Evolutionary conservation across 2,113 vertebrate species (phyloP).

Genomic region (Zootoca vivipara): DNA sequence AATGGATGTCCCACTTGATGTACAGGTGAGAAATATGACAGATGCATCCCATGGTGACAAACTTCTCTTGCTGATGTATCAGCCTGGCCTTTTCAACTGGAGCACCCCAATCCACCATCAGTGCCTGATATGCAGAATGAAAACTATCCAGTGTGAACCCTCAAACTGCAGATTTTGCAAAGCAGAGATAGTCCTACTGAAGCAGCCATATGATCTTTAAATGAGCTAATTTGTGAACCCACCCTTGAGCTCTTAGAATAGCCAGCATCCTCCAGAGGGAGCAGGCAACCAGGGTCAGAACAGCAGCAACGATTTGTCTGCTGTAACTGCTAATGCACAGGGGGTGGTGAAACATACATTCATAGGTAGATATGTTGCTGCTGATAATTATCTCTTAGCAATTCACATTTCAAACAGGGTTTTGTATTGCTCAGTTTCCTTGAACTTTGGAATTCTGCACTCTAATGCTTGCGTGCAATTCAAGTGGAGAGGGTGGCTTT

Average conservation of each 20-base stretch:
- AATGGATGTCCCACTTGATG: not conserved
- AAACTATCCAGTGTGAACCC: not conserved
- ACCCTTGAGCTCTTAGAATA: conserved; percentile 7
- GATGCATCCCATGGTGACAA: no score
- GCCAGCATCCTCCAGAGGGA: conserved; percentile 5
- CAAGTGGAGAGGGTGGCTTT: conserved; percentile 43
- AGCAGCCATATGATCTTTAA: not conserved
- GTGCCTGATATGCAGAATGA: not conserved
- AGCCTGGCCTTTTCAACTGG: not conserved
- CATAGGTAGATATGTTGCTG: not conserved
- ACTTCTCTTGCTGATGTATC: not conserved
- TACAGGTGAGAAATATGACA: not conserved
- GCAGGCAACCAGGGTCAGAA: not conserved
- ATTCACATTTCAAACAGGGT: not conserved
- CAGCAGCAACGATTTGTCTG: not conserved
- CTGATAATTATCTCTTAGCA: not conserved
- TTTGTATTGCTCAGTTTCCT: conserved; percentile 35
- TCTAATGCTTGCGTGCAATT: not conserved
- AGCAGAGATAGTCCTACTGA: not conserved
- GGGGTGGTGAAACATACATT: no score
- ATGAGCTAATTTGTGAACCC: no score
- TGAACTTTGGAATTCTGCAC: conserved; percentile 22
- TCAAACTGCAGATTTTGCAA: not conserved
- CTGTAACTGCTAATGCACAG: not conserved
- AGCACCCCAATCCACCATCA: not conserved